A percentile compares a stretch with the other conserved stretches of the same genome.
Conservation (phyloP, 2,888 invertebrate genomes). For the Tetragonula carbonaria region DNA sequence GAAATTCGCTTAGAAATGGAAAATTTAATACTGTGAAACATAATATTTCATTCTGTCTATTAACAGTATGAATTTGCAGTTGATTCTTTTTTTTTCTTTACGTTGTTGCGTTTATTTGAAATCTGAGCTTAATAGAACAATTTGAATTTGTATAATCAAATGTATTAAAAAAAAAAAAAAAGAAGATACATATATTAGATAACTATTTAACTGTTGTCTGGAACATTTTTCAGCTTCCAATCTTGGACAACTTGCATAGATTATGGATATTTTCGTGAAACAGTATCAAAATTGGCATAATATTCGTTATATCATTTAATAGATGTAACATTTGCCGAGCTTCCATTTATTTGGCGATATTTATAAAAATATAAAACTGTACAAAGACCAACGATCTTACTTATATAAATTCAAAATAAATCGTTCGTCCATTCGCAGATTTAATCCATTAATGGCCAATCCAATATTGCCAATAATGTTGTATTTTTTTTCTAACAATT, state of each 20-base stretch:
- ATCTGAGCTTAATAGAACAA: constrained; percentile 17
- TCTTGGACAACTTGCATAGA: too few relatives aligned
- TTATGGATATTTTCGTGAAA: too few relatives aligned
- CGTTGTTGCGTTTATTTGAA: background rate
- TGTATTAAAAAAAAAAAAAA: constrained; percentile 27
- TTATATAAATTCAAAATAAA: background rate
- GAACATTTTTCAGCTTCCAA: too few relatives aligned
- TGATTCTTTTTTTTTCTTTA: constrained; percentile 2
- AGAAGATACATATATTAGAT: constrained; percentile 1
- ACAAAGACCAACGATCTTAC: background rate
- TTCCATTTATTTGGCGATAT: too few relatives aligned
- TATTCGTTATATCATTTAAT: too few relatives aligned
- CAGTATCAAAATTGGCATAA: too few relatives aligned
- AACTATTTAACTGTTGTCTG: too few relatives aligned
- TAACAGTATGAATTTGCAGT: constrained; percentile 48
- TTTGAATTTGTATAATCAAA: constrained; percentile 15
- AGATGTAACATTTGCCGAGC: too few relatives aligned
- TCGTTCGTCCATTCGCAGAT: background rate
- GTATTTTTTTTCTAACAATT: too few relatives aligned
- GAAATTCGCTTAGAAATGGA: constrained; percentile 70
- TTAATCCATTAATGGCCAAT: background rate
- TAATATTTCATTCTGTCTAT: constrained; percentile 56
- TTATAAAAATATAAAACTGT: too few relatives aligned
- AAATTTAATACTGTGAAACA: constrained; percentile 57
- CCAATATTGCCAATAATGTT: too few relatives aligned